Evolutionary conservation across 2,888 invertebrate species (phyloP).

Genomic region (Xestia ashworthii): DNA sequence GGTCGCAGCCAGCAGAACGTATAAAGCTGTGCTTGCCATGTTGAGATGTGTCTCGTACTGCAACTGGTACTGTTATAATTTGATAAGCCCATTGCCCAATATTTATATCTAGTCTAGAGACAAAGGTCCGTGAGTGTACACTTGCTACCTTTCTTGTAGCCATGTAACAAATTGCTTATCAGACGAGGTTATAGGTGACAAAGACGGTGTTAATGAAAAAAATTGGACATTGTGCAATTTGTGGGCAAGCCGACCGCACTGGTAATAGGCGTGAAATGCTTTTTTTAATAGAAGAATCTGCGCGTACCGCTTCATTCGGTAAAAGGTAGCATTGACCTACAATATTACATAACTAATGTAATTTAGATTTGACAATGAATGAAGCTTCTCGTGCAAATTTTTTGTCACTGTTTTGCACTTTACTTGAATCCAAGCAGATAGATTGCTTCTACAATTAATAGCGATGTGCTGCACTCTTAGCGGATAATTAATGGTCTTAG

Average conservation of each 20-base stretch:
- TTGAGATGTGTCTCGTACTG: conserved; percentile 81
- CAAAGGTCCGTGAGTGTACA: conserved; percentile 84
- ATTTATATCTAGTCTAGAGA: conserved; percentile 87
- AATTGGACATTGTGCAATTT: conserved; percentile 78
- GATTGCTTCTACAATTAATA: neutral
- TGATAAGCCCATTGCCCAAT: conserved; percentile 86
- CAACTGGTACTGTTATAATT: conserved; percentile 84
- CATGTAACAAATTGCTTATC: conserved; percentile 88
- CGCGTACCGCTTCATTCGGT: conserved; percentile 49
- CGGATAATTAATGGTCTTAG: neutral
- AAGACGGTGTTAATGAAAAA: conserved; percentile 85
- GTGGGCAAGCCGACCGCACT: conserved; percentile 76
- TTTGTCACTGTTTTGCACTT: conserved; percentile 15
- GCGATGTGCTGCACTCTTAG: neutral
- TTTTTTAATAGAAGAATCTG: conserved; percentile 73
- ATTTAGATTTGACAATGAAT: conserved; percentile 34
- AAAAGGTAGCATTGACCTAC: conserved; percentile 60
- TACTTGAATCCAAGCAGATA: neutral
- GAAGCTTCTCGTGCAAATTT: neutral
- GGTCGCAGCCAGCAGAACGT: conserved; percentile 76
- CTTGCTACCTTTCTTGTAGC: conserved; percentile 82
- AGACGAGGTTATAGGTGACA: conserved; percentile 89
- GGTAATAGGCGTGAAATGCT: conserved; percentile 79
- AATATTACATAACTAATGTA: conserved; percentile 57
- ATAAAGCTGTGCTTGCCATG: conserved; percentile 79